Evolutionary conservation across 2,888 invertebrate species (phyloP).

Genomic region (Agriopis marginaria): DNA sequence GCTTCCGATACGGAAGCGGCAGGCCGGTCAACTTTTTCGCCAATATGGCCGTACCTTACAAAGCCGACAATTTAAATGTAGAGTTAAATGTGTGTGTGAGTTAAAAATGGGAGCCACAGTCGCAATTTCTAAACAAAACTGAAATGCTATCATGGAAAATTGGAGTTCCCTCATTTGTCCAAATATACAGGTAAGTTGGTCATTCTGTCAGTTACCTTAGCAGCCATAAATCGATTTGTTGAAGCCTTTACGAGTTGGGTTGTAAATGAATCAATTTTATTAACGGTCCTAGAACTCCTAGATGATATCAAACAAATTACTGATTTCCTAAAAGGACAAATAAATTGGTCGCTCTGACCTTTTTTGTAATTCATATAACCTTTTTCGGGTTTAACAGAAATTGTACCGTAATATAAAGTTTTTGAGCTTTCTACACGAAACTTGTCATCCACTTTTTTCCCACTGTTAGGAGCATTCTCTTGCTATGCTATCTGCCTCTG

Average conservation of each 20-base stretch:
- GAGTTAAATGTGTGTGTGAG: background rate
- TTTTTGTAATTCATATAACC: constrained; percentile 1
- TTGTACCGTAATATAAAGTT: background rate
- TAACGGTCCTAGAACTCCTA: constrained; percentile 10
- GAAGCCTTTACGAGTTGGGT: constrained; percentile 3
- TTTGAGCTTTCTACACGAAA: background rate
- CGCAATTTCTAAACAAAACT: background rate
- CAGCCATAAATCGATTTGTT: constrained; percentile 14
- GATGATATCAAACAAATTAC: constrained; percentile 3
- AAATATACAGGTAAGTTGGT: background rate
- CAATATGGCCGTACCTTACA: background rate
- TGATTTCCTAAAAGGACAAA: background rate
- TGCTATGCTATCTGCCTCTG: background rate
- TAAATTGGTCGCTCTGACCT: constrained; percentile 2
- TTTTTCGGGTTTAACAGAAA: background rate
- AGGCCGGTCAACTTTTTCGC: constrained; percentile 15
- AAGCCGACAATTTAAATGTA: background rate
- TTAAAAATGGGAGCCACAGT: background rate
- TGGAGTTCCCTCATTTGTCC: background rate
- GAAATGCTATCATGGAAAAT: background rate
- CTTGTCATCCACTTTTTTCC: background rate
- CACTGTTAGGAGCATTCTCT: background rate
- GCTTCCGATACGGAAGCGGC: constrained; percentile 37
- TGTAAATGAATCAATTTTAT: constrained; percentile 11
- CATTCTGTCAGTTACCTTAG: background rate